These are phyloP conservation scores for Atta cephalotes DNA, from an alignment of 1,140 invertebrate species.

Conservation along the genomic window DNA sequence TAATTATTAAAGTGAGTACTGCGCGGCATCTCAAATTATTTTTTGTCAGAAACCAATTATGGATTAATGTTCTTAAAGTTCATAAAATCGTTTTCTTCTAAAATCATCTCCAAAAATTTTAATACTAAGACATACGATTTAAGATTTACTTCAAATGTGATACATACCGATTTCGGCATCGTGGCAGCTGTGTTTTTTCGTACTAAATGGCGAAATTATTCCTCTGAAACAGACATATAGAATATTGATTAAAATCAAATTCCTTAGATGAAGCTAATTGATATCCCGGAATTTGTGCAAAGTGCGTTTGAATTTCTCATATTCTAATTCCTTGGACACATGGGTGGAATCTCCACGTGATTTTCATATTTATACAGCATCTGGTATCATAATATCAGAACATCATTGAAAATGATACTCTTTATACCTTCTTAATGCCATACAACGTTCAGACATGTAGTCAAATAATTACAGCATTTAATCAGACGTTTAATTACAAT, in stretches of 20 bases:
- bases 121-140: not conserved
- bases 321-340: not conserved
- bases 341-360: not conserved
- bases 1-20: not conserved
- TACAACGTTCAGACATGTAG: not conserved
- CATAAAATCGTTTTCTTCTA: not conserved
- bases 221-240: conserved; percentile 79
- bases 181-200: conserved; percentile 76
- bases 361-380: conserved; percentile 20
- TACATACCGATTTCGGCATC: conserved; percentile 84
- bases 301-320: not conserved
- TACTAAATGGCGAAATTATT: conserved; percentile 56
- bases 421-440: conserved; percentile 4
- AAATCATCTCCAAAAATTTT: not conserved
- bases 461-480: conserved; percentile 10
- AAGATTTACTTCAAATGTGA: not conserved
- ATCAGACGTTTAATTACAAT: conserved; percentile 11
- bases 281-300: not conserved
- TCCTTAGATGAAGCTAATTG: not conserved
- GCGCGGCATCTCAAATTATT: not conserved
- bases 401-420: not conserved
- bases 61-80: not conserved
- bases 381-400: not conserved
- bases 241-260: not conserved
- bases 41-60: not conserved